phyloP scores from a whole-genome alignment of 2,888 invertebrate species.

The Drosophila quinaria region DNA sequence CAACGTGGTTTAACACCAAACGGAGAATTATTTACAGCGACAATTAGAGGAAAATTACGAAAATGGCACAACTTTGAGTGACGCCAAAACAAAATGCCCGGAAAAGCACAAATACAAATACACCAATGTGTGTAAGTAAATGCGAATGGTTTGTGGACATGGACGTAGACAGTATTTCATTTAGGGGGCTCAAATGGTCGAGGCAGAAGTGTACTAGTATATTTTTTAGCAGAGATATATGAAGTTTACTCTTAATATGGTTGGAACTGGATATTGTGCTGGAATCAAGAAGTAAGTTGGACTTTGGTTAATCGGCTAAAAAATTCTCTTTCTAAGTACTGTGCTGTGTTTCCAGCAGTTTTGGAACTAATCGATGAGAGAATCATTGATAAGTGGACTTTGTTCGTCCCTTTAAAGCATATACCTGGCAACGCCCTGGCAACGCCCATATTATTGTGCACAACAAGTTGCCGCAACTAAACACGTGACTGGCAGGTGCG shows the following conservation, averaged over 20 bases:
- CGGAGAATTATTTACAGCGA: constrained; percentile 21
- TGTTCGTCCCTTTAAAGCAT: too few relatives aligned
- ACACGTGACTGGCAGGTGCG: constrained; percentile 33
- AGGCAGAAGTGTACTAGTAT: too few relatives aligned
- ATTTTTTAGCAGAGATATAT: background rate
- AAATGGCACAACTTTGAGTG: constrained; percentile 21
- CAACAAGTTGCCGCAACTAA: constrained; percentile 41
- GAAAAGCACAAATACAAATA: background rate
- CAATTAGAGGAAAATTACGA: constrained; percentile 28
- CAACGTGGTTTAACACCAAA: constrained; percentile 4
- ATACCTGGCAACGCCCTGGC: background rate
- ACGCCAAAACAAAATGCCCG: constrained; percentile 8
- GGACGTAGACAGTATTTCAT: background rate
- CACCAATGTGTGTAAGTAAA: background rate
- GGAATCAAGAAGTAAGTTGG: too few relatives aligned
- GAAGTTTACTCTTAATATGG: too few relatives aligned
- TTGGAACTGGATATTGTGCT: too few relatives aligned
- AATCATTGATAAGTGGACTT: too few relatives aligned
- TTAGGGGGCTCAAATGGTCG: background rate
- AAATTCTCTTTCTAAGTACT: too few relatives aligned
- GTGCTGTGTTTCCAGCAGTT: too few relatives aligned
- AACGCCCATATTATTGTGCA: constrained; percentile 4
- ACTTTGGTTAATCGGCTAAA: too few relatives aligned
- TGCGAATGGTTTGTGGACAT: background rate
- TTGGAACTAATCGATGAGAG: too few relatives aligned